Base-by-base conservation (phyloP, 2,888 invertebrate species). In the Cylloceria caligata region DNA sequence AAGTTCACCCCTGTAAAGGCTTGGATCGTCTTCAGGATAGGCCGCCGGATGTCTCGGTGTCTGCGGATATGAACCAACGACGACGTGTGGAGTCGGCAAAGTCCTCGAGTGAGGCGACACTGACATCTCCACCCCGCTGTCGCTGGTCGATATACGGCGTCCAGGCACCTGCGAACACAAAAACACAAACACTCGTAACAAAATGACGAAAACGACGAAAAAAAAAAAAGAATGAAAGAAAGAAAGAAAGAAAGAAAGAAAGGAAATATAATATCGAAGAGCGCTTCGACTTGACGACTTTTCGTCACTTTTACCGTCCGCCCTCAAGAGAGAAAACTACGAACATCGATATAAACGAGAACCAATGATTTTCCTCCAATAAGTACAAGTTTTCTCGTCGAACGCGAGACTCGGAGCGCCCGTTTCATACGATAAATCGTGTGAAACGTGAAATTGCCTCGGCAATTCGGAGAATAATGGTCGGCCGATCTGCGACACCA, bases 1-100 rank as follows among this genome's bases (percentile, higher is more conserved):
- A 87, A 97, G 93, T 93, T 97, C 97, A 81, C 96, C 96, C 93
- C 94, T 93, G 91, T 95, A 96, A 88, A 94, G 94, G 84, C 94
- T 93, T 11, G 95, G 95, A 93, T 96, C 96, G 88, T 95, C 95
- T 87, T 95, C 95, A 75, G 95, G 94, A 90, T 94, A 95, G 82
- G 93, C 90, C 69, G 89, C 90, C 74, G 92, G 92, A 83, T 93
- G 92, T 83, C 92, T 88, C 68, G 91, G 91, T 77, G 90, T 89
- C 83, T 89, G 89, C 73, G 90, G 90, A 86, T 90, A 92, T 77
- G 92, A 86, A 84, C 87, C 88, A 79, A 90, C 84, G 30, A 87
- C 86, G 81, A 90, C 88, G 86, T 91, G 91, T 24, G 92, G 90
- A 57, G 90, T 91, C 82, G 92, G 90, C 85, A 92, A 86, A 79